phyloP scores from a whole-genome alignment of 2,888 invertebrate species.

The Leptogaster cylindrica region DNA sequence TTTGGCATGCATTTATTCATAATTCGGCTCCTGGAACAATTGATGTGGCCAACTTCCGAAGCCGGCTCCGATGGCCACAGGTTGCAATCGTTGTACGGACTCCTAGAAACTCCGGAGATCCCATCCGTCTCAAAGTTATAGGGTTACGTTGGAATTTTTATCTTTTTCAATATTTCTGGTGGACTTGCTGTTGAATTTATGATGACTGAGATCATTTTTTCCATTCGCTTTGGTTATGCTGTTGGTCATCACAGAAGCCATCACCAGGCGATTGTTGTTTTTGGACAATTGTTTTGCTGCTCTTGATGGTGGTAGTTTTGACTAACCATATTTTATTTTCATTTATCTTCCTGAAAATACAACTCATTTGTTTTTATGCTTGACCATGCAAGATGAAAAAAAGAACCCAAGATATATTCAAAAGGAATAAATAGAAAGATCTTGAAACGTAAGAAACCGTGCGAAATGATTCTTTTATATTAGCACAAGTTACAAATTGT shows the following conservation, averaged over 20 bases:
- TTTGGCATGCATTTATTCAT: constrained; percentile 45
- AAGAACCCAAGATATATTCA: no score
- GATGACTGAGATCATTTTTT: constrained; percentile 42
- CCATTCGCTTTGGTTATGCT: constrained; percentile 28
- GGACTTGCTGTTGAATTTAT: constrained; percentile 46
- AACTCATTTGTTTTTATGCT: constrained; percentile 43
- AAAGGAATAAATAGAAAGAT: no score
- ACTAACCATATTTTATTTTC: constrained; percentile 2
- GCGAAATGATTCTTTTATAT: no score
- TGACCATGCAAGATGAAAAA: constrained; percentile 45
- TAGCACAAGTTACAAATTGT: no score
- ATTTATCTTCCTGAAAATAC: constrained; percentile 25
- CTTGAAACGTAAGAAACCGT: no score
- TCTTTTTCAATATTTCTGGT: constrained; percentile 47
- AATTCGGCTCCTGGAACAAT: constrained; percentile 41
- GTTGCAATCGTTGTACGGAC: neutral
- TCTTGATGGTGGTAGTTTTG: constrained; percentile 30
- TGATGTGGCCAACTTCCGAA: constrained; percentile 32
- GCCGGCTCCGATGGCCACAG: neutral
- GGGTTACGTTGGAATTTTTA: constrained; percentile 46
- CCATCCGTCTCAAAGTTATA: constrained; percentile 41
- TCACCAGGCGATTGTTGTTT: constrained; percentile 36
- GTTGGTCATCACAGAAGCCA: constrained; percentile 22
- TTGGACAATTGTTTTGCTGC: constrained; percentile 38
- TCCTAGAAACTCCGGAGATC: constrained; percentile 15